Conservation (phyloP, 2,797 vertebrate species). For the Malurus splendens region DNA sequence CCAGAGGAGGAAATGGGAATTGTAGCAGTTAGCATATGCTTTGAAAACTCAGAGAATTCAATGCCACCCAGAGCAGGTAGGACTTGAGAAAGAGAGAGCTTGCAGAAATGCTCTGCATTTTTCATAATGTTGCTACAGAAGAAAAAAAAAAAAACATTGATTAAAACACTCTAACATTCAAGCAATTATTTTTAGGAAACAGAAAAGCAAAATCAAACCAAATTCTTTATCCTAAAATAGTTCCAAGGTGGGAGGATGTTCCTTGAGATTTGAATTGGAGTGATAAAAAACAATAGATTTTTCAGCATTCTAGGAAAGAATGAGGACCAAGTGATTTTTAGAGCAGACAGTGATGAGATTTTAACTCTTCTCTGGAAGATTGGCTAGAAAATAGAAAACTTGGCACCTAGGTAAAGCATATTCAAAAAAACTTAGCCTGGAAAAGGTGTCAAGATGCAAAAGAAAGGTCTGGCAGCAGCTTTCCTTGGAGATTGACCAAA, state of each 20-base stretch:
- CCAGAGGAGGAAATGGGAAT: not conserved
- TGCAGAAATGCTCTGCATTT: not conserved
- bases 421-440: not conserved
- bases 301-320: not conserved
- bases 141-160: not conserved
- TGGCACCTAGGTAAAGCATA: not conserved
- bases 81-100: not conserved
- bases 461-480: not conserved
- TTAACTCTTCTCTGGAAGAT: not conserved
- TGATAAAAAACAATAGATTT: not conserved
- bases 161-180: not conserved
- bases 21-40: not conserved
- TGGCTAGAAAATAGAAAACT: not conserved
- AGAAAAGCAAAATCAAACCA: not conserved
- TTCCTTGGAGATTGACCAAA: not conserved
- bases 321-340: not conserved
- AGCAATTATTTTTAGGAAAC: not conserved
- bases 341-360: not conserved
- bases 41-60: not conserved
- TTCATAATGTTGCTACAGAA: not conserved
- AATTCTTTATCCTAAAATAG: not conserved
- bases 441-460: not conserved
- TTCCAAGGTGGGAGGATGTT: not conserved
- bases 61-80: not conserved
- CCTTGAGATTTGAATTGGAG: not conserved